Base-by-base conservation (phyloP, 2,113 vertebrate species). In the Solea solea region DNA sequence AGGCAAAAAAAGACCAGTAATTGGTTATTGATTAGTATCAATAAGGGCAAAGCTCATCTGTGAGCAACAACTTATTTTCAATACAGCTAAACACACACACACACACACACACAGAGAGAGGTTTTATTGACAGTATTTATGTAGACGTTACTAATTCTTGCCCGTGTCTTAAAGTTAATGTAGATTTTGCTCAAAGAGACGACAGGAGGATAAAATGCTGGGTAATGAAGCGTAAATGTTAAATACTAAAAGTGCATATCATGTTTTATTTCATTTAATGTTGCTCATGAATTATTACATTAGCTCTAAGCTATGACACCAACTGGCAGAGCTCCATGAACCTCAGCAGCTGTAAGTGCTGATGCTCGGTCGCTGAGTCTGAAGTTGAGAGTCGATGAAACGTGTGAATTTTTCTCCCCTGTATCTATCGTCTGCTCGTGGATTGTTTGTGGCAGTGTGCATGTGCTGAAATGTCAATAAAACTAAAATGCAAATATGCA, bases 21-120 rank as follows among this genome's bases (percentile, higher is more conserved):
- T 88, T 88, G 77, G 86, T 90, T 89, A 88, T 89, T 39, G 85
- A 90, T 80, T 85, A 67, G 53, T 83, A 86, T 84, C 81, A 84
- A 87, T 79, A 80, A 61, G 64, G 64, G 65, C 72, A 75, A 78
- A 72, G 86, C 78, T 88, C 77, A 76, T 83, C 79, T 87, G 89
- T 74, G 73, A 85, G 83, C 69, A 83, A 84, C 74, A 79, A 86
- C 85, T 82, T 86, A 86, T 81, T 86, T 21, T 52, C 72, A 84
- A 84, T 83, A 58, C 75, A 81, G 74, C 50, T 72, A 78, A 85
- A 85, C 74, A 84, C 76, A 21, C 21, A 34, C 40, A 64, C 58
- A 56, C 69, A 45, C 8, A 50, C 10, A 62, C 34, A 58, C 52
- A 27, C 50, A 69, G 11, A 50, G 34, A 40, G 3, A 50, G 11